These are phyloP conservation scores for Erythrolamprus reginae DNA, from an alignment of 2,113 vertebrate species.

Conservation along the genomic window DNA sequence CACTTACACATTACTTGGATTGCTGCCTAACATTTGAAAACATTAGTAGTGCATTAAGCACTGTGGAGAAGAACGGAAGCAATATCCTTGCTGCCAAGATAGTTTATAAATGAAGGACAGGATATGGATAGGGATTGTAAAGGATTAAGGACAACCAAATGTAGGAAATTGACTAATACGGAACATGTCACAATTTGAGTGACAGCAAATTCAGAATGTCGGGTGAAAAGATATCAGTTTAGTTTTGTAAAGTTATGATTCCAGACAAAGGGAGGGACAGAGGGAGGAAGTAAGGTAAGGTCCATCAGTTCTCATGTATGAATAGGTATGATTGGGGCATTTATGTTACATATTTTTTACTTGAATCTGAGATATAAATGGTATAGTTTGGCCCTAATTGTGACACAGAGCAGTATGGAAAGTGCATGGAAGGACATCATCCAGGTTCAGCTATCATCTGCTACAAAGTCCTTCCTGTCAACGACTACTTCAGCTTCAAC, in stretches of 20 bases:
- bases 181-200: not conserved
- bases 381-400: not conserved
- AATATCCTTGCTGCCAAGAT: not conserved
- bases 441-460: not conserved
- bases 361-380: not conserved
- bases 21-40: not conserved
- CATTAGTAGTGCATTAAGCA: not conserved
- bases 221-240: not conserved
- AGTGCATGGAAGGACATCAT: not conserved
- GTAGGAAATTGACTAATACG: not conserved
- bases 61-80: not conserved
- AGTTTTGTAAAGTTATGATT: not conserved
- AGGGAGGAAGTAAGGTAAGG: not conserved
- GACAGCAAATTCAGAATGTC: not conserved
- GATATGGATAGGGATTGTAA: not conserved
- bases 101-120: not conserved
- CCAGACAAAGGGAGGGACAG: not conserved
- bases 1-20: conserved; percentile 2
- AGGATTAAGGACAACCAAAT: not conserved
- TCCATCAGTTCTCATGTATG: not conserved
- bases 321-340: not conserved
- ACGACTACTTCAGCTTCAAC: no score
- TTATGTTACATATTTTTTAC: not conserved
- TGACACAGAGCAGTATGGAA: not conserved
- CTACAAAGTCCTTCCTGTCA: no score